Percentiles rank a stretch among this genome's conserved stretches.
phyloP scores from a whole-genome alignment of 2,797 vertebrate species.

The Cryptoblepharus egeriae region DNA sequence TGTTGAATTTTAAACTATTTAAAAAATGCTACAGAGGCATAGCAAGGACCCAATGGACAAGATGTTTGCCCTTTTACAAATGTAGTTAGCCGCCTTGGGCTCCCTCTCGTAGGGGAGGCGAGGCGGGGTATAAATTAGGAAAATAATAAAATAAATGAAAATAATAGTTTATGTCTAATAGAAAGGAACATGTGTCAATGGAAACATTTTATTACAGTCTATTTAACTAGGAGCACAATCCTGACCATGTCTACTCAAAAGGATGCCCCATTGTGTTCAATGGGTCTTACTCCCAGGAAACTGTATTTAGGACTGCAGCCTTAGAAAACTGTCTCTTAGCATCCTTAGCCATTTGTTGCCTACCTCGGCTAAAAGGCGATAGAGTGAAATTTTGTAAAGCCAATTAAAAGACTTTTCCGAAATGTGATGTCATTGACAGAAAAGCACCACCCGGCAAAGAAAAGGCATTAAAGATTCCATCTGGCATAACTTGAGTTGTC shows the following conservation, averaged over 20 bases:
- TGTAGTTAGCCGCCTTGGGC: no score
- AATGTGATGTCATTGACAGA: conserved; percentile 45
- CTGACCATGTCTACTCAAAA: no score
- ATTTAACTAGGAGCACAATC: not conserved
- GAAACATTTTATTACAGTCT: not conserved
- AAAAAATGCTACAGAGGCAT: accelerated
- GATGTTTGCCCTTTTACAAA: not conserved
- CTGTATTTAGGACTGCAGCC: no score
- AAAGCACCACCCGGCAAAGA: conserved; percentile 59
- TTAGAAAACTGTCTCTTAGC: conserved; percentile 6
- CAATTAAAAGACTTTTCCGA: conserved; percentile 34
- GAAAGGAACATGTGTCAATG: not conserved
- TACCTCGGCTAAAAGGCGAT: conserved; percentile 10
- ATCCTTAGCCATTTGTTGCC: not conserved
- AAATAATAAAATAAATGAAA: no score
- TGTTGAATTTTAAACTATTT: accelerated
- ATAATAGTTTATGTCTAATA: accelerated
- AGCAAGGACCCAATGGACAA: not conserved
- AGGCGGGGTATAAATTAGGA: no score
- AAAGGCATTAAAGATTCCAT: conserved; percentile 58
- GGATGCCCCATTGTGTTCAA: no score
- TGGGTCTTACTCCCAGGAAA: no score
- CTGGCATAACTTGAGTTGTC: conserved; percentile 61
- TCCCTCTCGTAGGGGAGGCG: no score
- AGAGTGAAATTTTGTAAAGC: conserved; percentile 29